These are phyloP conservation scores for Odontocolon sp. DNA, from an alignment of 2,888 invertebrate genomes.

Conservation along the genomic window DNA sequence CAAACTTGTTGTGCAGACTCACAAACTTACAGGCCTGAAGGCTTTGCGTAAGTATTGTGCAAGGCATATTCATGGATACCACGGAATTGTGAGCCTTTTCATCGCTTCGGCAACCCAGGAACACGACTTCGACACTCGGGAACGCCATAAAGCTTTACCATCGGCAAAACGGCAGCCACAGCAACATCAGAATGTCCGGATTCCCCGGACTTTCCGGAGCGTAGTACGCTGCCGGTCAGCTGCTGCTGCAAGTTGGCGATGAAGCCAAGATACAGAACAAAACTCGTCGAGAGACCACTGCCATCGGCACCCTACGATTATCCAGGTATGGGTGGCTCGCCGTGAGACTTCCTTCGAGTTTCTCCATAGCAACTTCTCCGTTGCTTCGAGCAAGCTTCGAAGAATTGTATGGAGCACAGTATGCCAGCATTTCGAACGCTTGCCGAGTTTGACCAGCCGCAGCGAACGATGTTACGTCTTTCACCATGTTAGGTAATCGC, in stretches of 20 bases:
- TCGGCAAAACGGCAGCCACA: slow-evolving; percentile 27
- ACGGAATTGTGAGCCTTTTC: slow-evolving; percentile 41
- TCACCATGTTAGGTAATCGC: slow-evolving; percentile 54
- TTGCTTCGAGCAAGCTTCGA: background rate
- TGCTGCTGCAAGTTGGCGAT: slow-evolving; percentile 28
- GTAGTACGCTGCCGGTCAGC: slow-evolving; percentile 47
- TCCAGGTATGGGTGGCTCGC: slow-evolving; percentile 46
- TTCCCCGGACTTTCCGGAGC: slow-evolving; percentile 54
- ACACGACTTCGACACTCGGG: slow-evolving; percentile 32
- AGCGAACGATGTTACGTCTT: slow-evolving; percentile 33
- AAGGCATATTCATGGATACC: slow-evolving; percentile 19
- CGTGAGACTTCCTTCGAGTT: background rate
- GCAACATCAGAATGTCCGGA: slow-evolving; percentile 49
- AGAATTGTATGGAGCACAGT: background rate
- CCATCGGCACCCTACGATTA: slow-evolving; percentile 54
- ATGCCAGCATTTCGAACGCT: background rate
- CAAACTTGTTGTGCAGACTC: too few species aligned
- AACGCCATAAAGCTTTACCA: slow-evolving; percentile 51
- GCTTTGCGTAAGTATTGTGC: background rate
- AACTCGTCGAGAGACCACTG: too few species aligned
- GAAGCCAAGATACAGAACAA: too few species aligned
- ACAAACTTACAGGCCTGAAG: too few species aligned
- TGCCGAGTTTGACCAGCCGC: background rate
- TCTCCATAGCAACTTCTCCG: slow-evolving; percentile 15
- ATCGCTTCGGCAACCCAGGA: slow-evolving; percentile 25